A percentile compares a stretch with the other conserved stretches of the same genome.
phyloP scores from a whole-genome alignment of 1,140 invertebrate genomes.

The Subanguina moxae region DNA sequence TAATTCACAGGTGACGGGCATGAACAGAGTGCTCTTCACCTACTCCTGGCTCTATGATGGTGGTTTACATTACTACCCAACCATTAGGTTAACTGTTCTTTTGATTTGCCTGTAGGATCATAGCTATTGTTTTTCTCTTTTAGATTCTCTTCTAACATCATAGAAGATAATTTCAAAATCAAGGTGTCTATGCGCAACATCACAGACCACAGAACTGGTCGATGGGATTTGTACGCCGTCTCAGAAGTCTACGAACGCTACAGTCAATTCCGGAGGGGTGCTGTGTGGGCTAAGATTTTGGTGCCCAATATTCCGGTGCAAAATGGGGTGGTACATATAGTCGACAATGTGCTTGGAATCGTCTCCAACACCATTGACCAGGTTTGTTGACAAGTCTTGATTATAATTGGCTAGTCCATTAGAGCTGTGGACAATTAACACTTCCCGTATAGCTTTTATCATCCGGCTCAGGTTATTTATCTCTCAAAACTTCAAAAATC shows the following conservation, averaged over 20 bases:
- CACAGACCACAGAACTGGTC: slow-evolving; percentile 55
- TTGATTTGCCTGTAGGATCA: background rate
- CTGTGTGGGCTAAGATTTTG: slow-evolving; percentile 59
- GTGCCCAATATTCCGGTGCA: slow-evolving; percentile 60
- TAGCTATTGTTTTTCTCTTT: background rate
- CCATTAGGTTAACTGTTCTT: slow-evolving; percentile 39
- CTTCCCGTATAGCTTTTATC: too few relatives aligned
- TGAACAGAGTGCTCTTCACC: slow-evolving; percentile 55
- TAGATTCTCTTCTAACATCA: slow-evolving; percentile 57
- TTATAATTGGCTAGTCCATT: background rate
- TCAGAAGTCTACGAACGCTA: slow-evolving; percentile 54
- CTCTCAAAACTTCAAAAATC: background rate
- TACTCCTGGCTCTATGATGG: slow-evolving; percentile 58
- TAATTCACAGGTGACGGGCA: slow-evolving; percentile 35
- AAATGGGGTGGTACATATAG: slow-evolving; percentile 59
- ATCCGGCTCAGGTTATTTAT: too few relatives aligned
- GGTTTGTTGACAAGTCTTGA: slow-evolving; percentile 15
- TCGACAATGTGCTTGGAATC: slow-evolving; percentile 58
- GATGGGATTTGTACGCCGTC: slow-evolving; percentile 53
- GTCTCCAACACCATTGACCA: slow-evolving; percentile 57
- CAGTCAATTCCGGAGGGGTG: slow-evolving; percentile 41
- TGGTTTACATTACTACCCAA: slow-evolving; percentile 57
- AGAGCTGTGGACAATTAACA: too few relatives aligned
- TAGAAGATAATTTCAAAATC: slow-evolving; percentile 59
- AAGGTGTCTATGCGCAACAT: slow-evolving; percentile 58